Base-by-base conservation (phyloP, 2,113 vertebrate genomes). In the Hippocampus abdominalis region DNA sequence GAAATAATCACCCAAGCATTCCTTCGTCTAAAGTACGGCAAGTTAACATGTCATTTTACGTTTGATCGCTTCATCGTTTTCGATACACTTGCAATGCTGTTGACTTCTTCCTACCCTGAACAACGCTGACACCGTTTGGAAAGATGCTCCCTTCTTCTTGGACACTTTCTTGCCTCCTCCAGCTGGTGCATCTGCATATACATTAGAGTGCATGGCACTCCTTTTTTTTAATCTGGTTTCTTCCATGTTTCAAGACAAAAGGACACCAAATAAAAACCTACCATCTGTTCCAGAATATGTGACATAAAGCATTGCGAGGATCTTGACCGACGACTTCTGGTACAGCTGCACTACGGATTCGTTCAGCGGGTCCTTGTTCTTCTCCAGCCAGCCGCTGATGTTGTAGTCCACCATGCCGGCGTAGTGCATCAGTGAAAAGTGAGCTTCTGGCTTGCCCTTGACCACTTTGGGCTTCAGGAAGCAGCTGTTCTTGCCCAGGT, bases 401-500 rank as follows among this genome's bases (percentile, higher is more conserved):
- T 90, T 91, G 84, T 90, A 90, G 80, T 91, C 85, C 70, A 90
- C 88, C 0, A 44, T 91, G 0, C 95, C 95, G 0, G 95, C 95
- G 0, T 96, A 96, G 57, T 96, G 95, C 0, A 94, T 1, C 69
- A 96, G 74, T 0, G 94, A 67, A 70, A 96, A 96, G 72, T 96
- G 95, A 0, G 93, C 94, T 69, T 96, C 95, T 0, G 7, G 40
- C 12, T 90, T 96, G 0, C 95, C 95, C 85, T 96, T 96, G 32
- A 86, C 21, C 57, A 89, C 89, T 15, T 96, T 95, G 2, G 94
- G 95, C 73, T 96, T 96, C 78, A 94, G 92, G 87, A 96, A 96
- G 78, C 83, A 60, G 92, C 93, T 71, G 0, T 84, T 94, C 64
- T 96, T 96, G 15, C 95, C 95, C 13, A 96, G 85, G 13, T 96